These are phyloP conservation scores for Stenodema calcarata DNA, from an alignment of 2,888 invertebrate genomes.

Conservation along the genomic window DNA sequence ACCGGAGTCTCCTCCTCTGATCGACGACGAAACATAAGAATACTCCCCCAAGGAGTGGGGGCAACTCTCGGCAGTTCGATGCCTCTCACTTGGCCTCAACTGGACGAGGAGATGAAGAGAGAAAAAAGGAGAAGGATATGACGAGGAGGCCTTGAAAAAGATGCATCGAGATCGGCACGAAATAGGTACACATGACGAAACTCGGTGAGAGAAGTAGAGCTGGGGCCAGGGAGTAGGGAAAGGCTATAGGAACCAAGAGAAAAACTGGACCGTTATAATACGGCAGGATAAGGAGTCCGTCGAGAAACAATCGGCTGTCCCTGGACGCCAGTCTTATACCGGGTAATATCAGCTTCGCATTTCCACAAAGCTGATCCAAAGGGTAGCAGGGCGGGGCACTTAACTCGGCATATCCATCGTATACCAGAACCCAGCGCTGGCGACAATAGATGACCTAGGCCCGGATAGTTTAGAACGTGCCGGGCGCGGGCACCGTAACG, in stretches of 20 bases:
- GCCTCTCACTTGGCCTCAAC: background rate
- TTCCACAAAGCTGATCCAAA: background rate
- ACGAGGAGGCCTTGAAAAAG: background rate
- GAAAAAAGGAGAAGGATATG: background rate
- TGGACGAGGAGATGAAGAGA: background rate
- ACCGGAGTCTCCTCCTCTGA: no score
- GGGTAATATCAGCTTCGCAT: background rate
- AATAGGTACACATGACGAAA: background rate
- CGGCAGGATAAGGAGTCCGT: background rate
- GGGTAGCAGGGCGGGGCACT: background rate
- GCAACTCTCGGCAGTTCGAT: no score
- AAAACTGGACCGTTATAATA: background rate
- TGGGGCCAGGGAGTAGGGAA: background rate
- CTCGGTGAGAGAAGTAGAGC: background rate
- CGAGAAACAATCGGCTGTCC: background rate
- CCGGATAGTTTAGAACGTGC: background rate
- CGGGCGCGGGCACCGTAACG: background rate
- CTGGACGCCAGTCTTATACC: background rate
- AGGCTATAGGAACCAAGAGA: background rate
- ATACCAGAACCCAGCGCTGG: background rate
- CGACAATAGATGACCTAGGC: background rate
- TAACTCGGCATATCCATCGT: background rate
- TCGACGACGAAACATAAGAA: no score
- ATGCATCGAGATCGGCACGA: background rate
- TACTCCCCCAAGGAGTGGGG: no score